A percentile compares a stretch with the other conserved stretches of the same genome.
phyloP scores from a whole-genome alignment of 2,113 vertebrate genomes.

The Capreolus pygargus region DNA sequence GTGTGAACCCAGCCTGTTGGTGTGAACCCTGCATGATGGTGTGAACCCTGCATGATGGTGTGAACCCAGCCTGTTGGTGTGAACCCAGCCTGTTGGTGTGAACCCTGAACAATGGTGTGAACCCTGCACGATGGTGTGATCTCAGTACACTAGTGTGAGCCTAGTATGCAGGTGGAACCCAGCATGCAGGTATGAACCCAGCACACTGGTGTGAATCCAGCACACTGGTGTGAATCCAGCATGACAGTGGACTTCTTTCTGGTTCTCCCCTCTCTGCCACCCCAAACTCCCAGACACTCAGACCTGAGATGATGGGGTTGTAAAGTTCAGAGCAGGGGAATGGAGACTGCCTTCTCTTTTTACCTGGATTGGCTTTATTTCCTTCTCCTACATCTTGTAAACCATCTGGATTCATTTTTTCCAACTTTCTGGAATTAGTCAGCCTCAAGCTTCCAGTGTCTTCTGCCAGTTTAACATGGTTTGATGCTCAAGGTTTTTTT shows the following conservation, averaged over 20 bases:
- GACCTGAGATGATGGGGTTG: rapidly evolving
- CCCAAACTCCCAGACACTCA: rapidly evolving
- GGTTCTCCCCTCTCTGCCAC: rapidly evolving
- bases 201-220: rapidly evolving
- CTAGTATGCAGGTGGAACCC: too few species aligned
- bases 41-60: too few species aligned
- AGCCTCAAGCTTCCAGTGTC: not conserved
- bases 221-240: rapidly evolving
- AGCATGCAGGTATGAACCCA: too few species aligned
- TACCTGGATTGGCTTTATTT: not conserved
- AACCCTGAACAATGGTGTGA: too few species aligned
- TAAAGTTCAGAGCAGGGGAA: rapidly evolving
- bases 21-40: too few species aligned
- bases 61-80: too few species aligned
- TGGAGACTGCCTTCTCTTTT: not conserved
- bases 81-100: too few species aligned
- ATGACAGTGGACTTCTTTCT: rapidly evolving
- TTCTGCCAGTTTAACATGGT: not conserved
- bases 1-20: too few species aligned
- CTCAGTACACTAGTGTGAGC: rapidly evolving
- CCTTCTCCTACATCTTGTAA: not conserved
- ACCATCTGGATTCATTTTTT: not conserved
- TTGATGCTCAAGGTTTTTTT: not conserved
- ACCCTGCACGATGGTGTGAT: too few species aligned
- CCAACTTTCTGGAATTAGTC: not conserved